phyloP scores from a whole-genome alignment of 2,113 vertebrate species.

The Galemys pyrenaicus region DNA sequence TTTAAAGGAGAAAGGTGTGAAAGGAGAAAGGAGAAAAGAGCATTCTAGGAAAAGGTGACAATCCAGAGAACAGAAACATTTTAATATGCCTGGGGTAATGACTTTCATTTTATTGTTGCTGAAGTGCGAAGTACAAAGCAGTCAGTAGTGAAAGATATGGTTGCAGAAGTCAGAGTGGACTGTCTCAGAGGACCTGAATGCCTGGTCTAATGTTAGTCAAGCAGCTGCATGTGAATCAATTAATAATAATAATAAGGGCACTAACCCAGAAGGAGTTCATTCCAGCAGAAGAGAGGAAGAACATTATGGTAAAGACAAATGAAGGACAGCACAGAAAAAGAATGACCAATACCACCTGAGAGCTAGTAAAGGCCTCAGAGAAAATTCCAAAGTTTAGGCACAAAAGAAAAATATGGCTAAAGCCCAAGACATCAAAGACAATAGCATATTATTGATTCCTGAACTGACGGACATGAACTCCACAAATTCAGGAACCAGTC shows the following conservation, averaged over 20 bases:
- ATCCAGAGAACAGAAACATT: slow-evolving; percentile 22
- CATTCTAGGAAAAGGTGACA: background rate
- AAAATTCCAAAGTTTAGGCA: background rate
- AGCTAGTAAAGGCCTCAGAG: background rate
- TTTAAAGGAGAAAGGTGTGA: slow-evolving; percentile 29
- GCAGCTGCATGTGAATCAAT: background rate
- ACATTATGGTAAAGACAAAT: background rate
- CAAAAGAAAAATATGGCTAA: slow-evolving; percentile 25
- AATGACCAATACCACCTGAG: background rate
- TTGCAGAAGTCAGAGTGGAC: background rate
- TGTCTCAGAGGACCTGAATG: slow-evolving; percentile 21
- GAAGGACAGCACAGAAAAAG: background rate
- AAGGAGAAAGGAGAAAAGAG: background rate
- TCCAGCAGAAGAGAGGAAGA: background rate
- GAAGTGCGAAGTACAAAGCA: background rate
- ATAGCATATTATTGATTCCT: background rate
- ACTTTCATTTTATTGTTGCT: slow-evolving; percentile 33
- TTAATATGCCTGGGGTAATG: slow-evolving; percentile 1
- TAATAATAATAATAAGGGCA: background rate
- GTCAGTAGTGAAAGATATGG: background rate
- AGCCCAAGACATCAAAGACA: background rate
- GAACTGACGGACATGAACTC: background rate
- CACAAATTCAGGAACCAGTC: background rate
- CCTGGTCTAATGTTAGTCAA: background rate
- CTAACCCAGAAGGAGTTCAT: background rate